Percentiles rank a stretch among this genome's conserved stretches.
These are phyloP conservation scores for Tiliqua scincoides DNA, from an alignment of 2,113 vertebrate species.

Conservation along the genomic window DNA sequence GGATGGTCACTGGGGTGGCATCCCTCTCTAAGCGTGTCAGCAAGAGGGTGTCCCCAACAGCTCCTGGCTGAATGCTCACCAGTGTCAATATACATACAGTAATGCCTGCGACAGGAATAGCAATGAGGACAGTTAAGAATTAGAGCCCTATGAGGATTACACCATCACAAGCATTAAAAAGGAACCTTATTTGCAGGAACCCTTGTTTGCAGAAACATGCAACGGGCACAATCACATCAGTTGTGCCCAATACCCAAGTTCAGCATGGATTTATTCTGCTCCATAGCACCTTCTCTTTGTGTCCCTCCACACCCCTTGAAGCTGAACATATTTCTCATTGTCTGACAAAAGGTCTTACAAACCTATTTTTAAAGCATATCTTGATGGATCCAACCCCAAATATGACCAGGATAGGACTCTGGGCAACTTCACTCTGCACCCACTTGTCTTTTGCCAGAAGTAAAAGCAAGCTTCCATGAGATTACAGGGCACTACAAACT, in stretches of 20 bases:
- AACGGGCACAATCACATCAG: neutral
- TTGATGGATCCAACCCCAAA: neutral
- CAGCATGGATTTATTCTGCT: neutral
- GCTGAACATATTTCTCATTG: neutral
- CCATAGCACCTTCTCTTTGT: neutral
- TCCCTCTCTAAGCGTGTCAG: constrained; percentile 84
- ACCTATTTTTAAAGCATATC: neutral
- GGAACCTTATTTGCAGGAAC: neutral
- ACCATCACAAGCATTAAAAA: neutral
- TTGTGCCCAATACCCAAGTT: neutral
- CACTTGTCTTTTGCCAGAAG: too few relatives aligned
- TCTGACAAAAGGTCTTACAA: neutral
- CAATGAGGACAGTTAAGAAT: neutral
- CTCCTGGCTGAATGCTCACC: constrained; percentile 72
- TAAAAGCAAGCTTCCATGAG: too few relatives aligned
- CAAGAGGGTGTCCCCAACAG: constrained; percentile 77
- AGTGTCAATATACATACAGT: constrained; percentile 85
- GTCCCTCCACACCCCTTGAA: neutral
- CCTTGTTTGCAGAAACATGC: neutral
- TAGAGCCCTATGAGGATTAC: accelerated
- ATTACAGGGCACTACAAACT: neutral
- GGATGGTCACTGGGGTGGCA: constrained; percentile 77
- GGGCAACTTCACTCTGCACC: neutral
- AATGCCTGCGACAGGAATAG: constrained; percentile 74
- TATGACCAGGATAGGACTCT: neutral